Evolutionary conservation across 2,113 vertebrate genomes (phyloP), one percentile per base, ranked within the genome.

Genomic region (Orycteropus afer): DNA sequence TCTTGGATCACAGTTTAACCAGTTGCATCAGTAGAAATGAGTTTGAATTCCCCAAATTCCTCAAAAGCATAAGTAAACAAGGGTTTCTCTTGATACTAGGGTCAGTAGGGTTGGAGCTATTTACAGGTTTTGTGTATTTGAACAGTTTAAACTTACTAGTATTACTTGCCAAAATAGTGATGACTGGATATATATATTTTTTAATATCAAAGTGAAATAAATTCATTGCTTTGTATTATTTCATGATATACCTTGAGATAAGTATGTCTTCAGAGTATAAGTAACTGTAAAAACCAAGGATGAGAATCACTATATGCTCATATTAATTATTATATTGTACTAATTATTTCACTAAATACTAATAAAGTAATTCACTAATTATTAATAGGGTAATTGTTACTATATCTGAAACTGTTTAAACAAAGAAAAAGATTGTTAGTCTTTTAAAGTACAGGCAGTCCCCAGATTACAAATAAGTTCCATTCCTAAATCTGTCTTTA

Each of bases 21-120:
- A 86, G 7, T 86, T 96, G 95, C 71, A 59, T 93, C 42, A 89
- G 17, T 81, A 87, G 80, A 85, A 90, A 57, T 90, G 22, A 91
- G 92, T 93, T 77, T 22, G 3, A 90, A 81, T 78, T 86, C 45
- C 59, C 40, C n/a, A 79, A n/a, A 2, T 79, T 93, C 47, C n/a
- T 95, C 34, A 57, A 82, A 12, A 79, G 53, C 51, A 80, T 57
- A 91, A 89, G 57, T 84, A 83, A 92, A 80, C 51, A 89, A 74
- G 13, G 8, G 12, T 83, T 93, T 61, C 90, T 59, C 37, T 78
- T 79, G 59, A 3, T 32, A n/a, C 77, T 45, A n/a, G 45, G 7
- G 23, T 69, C 40, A 71, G 47, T 83, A 32, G 81, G 69, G 34
- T 89, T n/a, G 3, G 53, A 84, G 51, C 63, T 77, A 45, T 73